A percentile compares a stretch with the other conserved stretches of the same genome.
phyloP scores from a whole-genome alignment of 2,797 vertebrate genomes.

The Rhinella marina region DNA sequence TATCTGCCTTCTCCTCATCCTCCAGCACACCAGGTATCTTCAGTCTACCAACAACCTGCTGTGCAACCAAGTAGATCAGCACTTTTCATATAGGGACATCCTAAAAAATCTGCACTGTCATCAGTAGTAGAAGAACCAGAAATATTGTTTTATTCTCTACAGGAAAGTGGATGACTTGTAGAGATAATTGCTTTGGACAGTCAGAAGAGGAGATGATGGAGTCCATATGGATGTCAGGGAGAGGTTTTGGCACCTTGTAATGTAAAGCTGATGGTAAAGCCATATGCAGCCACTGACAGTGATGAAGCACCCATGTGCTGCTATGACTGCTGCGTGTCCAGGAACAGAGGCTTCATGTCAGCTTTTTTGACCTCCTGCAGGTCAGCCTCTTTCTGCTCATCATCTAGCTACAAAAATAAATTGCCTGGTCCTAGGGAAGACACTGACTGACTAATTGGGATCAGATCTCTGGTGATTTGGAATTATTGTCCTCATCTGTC shows the following conservation, averaged over 20 bases:
- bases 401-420: conserved; percentile 35
- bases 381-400: conserved; percentile 12
- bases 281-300: conserved; percentile 35
- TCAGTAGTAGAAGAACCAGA: background rate
- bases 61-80: too few relatives aligned
- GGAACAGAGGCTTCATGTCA: conserved; percentile 6
- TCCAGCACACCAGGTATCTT: too few relatives aligned
- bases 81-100: too few relatives aligned
- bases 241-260: conserved; percentile 20
- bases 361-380: conserved; percentile 43
- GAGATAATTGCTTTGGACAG: conserved; percentile 31
- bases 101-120: background rate
- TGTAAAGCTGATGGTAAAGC: conserved; percentile 38
- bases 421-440: background rate
- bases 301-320: conserved; percentile 41
- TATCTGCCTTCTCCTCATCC: too few relatives aligned
- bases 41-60: too few relatives aligned
- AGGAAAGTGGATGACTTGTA: background rate
- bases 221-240: background rate
- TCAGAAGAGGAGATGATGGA: background rate
- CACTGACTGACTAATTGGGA: background rate
- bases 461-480: background rate
- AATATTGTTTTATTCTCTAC: background rate
- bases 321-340: background rate
- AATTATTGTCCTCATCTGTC: background rate